Base-by-base conservation (phyloP, 1,140 invertebrate species). In the Pinna nobilis region DNA sequence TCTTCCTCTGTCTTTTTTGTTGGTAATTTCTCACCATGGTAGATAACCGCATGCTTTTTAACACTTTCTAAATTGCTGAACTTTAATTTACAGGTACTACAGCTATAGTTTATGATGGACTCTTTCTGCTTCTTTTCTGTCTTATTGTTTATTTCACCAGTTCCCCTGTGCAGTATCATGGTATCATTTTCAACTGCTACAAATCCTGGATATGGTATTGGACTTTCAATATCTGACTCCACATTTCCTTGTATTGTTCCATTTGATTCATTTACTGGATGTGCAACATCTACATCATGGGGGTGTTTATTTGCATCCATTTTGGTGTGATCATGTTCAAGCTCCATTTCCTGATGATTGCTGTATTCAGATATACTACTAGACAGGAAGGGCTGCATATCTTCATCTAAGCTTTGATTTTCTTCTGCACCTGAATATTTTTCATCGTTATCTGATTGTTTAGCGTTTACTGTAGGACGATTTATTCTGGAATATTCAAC, bases 71-170 rank as follows among this genome's bases (percentile, higher is more conserved):
- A 0, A 33, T 59, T 33, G 23, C 30, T 35, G 55, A 59, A 59
- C 37, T 59, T 33, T 25, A 59, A 18, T 32, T 33, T 33, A 59
- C 55, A 59, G 9, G 55, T 35, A 35, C 55, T 59, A 25, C 55
- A 59, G 55, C 37, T 33, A n/a, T 59, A 59, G 55, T 25, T 59
- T 30, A 59, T 33, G 20, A 59, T 59, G n/a, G 30, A 35, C 28
- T 33, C 30, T n/a, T 59, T n/a, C 28, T 59, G 18, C 9, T n/a
- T 20, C 30, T n/a, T n/a, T n/a, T n/a, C n/a, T n/a, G n/a, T n/a
- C n/a, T n/a, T n/a, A n/a, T n/a, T n/a, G n/a, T n/a, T n/a, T n/a
- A n/a, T n/a, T n/a, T n/a, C n/a, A n/a, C n/a, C n/a, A n/a, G n/a
- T n/a, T n/a, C n/a, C n/a, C n/a, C n/a, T n/a, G n/a, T n/a, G n/a